Conservation (phyloP, 2,888 invertebrate genomes). For the Polymixis flavicincta region DNA sequence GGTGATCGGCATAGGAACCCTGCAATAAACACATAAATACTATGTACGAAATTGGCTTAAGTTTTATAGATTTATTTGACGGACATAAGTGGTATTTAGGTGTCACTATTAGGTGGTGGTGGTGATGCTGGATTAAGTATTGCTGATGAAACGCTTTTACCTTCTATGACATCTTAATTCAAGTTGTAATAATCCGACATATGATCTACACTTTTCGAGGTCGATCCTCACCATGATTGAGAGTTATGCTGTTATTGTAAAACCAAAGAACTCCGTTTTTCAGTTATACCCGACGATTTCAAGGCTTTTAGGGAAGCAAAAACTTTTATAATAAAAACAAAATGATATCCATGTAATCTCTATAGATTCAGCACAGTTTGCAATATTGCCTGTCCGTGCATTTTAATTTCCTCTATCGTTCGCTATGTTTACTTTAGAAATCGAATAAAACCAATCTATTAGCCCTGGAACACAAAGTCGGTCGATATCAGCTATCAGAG, state of each 20-base stretch:
- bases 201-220: not conserved
- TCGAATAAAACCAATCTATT: slow-evolving; percentile 5
- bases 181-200: not conserved
- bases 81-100: too few relatives aligned
- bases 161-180: not conserved
- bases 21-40: too few relatives aligned
- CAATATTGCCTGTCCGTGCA: not conserved
- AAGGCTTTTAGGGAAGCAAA: not conserved
- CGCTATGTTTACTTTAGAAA: not conserved
- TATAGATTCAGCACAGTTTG: not conserved
- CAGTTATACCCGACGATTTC: not conserved
- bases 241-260: not conserved
- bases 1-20: too few relatives aligned
- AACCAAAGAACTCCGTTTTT: too few relatives aligned
- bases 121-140: not conserved
- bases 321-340: not conserved
- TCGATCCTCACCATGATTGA: not conserved
- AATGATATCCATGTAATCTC: slow-evolving; percentile 1
- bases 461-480: not conserved
- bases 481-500: slow-evolving; percentile 24
- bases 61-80: too few relatives aligned
- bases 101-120: too few relatives aligned
- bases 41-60: too few relatives aligned
- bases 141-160: not conserved
- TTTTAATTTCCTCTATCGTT: slow-evolving; percentile 19